Evolutionary conservation across 2,113 vertebrate species (phyloP), one percentile per base, ranked within the genome.

Genomic region (Okapia johnstoni): DNA sequence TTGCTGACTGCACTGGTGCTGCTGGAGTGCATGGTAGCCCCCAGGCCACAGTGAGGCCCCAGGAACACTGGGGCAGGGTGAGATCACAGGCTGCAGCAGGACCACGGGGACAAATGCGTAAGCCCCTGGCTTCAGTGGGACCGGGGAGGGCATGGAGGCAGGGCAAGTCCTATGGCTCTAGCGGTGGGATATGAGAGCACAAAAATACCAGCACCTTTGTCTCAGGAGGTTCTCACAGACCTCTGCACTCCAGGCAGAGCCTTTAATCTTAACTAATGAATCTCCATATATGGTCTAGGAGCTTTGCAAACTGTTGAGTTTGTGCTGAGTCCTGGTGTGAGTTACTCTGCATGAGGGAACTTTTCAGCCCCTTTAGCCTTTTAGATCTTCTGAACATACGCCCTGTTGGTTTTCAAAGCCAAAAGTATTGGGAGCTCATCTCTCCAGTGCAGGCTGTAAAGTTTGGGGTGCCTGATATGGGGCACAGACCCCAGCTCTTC

Each of bases 121-220:
- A 81, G 79, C 19, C 33, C 3, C 30, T 23, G 33, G 50, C 79
- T n/a, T 81, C 79, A 81, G 50, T 19, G 48, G 33, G 19, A 23
- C 50, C 1, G 0, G 33, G 79, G 33, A 54, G 30, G 2, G 12
- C 0, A 0, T 25, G 50, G 50, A 25, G 12, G 33, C 19, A 81
- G 36, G 33, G 6, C 11, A 36, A 15, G 33, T 13, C 19, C 33
- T 23, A 4, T 36, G 12, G 33, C 33, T 23, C 50, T 81, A 36
- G 33, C 19, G n/a, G 11, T 81, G 19, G 54, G 33, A 21, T n/a
- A 33, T 50, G 77, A 52, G 19, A 54, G 33, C 19, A n/a, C 50
- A 1, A 5, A 81, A 54, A 36, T 36, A 54, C 33, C 50, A 81
- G 21, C 33, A 23, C 33, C 79, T 36, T 6, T n/a, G 6, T 81